These are phyloP conservation scores for Idaea dimidiata DNA, from an alignment of 2,888 invertebrate species.

Conservation along the genomic window DNA sequence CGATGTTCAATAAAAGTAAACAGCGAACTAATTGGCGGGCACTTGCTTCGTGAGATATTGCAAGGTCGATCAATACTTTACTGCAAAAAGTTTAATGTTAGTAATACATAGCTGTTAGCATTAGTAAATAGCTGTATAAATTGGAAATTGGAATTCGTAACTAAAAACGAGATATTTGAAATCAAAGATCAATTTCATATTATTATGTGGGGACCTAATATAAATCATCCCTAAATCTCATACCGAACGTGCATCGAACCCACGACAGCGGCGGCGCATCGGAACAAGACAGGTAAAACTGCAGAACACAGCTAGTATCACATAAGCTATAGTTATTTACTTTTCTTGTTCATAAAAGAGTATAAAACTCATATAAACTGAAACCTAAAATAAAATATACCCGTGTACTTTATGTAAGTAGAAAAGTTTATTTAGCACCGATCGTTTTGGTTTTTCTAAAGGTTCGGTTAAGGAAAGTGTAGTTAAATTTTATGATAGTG, in stretches of 20 bases:
- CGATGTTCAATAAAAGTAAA: not conserved
- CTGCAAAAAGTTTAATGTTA: not conserved
- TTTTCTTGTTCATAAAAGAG: not conserved
- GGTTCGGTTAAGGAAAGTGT: not conserved
- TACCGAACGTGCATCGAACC: too few relatives aligned
- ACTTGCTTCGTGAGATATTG: not conserved
- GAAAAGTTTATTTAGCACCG: not conserved
- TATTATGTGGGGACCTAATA: too few relatives aligned
- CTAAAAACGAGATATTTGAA: too few relatives aligned
- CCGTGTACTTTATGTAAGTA: not conserved
- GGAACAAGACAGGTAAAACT: too few relatives aligned
- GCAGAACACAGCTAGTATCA: too few relatives aligned
- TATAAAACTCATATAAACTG: not conserved
- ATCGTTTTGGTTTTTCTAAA: slow-evolving; percentile 1
- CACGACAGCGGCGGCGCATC: too few relatives aligned
- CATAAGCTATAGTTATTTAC: not conserved
- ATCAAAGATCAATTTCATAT: too few relatives aligned
- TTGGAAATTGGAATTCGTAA: too few relatives aligned
- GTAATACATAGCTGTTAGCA: not conserved
- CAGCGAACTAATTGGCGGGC: not conserved
- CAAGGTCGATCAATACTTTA: not conserved
- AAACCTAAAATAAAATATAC: not conserved
- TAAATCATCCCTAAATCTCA: too few relatives aligned
- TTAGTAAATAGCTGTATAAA: too few relatives aligned
- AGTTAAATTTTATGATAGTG: not conserved